A percentile compares a stretch with the other conserved stretches of the same genome.
phyloP scores from a whole-genome alignment of 2,888 invertebrate genomes.

The Cataglyphis cursor region DNA sequence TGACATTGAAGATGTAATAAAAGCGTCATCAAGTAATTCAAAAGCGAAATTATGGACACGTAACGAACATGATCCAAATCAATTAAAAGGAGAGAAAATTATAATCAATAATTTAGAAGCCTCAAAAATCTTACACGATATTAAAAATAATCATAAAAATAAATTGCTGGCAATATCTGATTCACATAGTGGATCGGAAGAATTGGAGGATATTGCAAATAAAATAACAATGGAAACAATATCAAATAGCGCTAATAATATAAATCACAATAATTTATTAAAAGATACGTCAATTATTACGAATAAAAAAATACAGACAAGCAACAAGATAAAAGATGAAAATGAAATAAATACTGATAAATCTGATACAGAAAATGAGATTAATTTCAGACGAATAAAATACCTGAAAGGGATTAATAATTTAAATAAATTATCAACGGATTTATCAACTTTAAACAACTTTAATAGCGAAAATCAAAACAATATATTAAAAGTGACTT shows the following conservation, averaged over 20 bases:
- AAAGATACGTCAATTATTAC: background rate
- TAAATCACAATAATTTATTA: background rate
- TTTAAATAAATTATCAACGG: background rate
- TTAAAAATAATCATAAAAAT: background rate
- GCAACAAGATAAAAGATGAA: background rate
- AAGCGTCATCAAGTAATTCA: background rate
- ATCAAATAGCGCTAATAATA: background rate
- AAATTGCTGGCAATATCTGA: background rate
- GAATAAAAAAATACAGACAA: background rate
- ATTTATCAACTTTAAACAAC: background rate
- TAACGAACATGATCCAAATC: background rate
- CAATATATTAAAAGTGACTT: background rate
- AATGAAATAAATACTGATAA: background rate
- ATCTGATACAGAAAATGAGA: background rate
- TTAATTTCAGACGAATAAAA: background rate
- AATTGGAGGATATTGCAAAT: background rate
- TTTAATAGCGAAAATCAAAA: background rate
- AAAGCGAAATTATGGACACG: background rate
- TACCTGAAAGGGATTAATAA: background rate
- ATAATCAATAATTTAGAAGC: background rate
- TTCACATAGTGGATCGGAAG: background rate
- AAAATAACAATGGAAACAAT: background rate
- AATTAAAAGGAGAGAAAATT: background rate
- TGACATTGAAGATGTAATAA: background rate
- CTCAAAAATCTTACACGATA: background rate